Conservation (phyloP, 2,797 vertebrate genomes). For the Ctenosaura bakeri region DNA sequence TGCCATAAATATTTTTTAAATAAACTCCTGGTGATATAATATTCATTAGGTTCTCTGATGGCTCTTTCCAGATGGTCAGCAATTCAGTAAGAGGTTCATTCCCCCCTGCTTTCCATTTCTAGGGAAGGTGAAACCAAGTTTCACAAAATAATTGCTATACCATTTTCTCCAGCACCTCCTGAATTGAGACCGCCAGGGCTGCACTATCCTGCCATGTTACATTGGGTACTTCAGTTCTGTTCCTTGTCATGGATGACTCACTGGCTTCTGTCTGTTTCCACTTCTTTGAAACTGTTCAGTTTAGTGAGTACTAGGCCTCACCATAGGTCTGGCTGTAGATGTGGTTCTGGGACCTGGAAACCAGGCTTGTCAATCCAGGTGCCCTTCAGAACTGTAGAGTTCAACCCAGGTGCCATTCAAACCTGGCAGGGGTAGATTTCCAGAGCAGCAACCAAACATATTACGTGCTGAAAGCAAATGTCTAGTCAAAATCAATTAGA, state of each 20-base stretch:
- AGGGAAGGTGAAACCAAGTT: conserved; percentile 1
- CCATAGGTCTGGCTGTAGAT: background rate
- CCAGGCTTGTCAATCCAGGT: background rate
- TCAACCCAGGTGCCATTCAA: no score
- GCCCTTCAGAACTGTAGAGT: background rate
- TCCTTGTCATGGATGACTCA: background rate
- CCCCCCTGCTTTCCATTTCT: conserved; percentile 44
- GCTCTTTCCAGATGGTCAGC: conserved; percentile 54
- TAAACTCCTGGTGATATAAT: conserved; percentile 58
- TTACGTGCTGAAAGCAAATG: background rate
- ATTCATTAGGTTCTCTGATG: conserved; percentile 63
- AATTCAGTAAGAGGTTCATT: conserved; percentile 37
- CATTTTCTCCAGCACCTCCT: background rate
- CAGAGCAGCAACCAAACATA: background rate
- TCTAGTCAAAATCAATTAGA: background rate
- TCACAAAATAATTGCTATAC: background rate
- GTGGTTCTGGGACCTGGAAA: background rate
- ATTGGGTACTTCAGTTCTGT: background rate
- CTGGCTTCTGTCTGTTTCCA: background rate
- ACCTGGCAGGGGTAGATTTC: background rate
- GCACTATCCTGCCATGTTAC: background rate
- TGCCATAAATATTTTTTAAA: conserved; percentile 54
- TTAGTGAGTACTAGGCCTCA: background rate
- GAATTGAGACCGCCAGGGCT: background rate
- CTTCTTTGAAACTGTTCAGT: background rate